Base-by-base conservation (phyloP, 2,888 invertebrate species). In the Rotaria sp. region DNA sequence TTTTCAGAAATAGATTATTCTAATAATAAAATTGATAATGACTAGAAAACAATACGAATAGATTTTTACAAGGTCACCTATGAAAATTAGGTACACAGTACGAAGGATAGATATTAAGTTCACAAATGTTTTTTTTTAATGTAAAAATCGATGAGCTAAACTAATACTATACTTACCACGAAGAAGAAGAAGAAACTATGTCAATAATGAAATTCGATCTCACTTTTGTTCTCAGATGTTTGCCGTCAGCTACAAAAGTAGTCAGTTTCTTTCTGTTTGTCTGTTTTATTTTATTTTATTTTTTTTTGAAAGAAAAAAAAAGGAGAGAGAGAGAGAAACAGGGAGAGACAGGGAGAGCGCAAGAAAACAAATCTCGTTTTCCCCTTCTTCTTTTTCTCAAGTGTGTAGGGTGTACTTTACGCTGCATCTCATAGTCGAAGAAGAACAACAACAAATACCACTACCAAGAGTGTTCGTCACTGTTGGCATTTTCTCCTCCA, bases 391-490 rank as follows among this genome's bases (percentile, higher is more conserved):
- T 67, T 38, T 67, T 21, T 67, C 67, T 67, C 38, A 67, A 67
- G 67, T 67, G 26, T 67, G 67, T 11, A 55, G 35, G 35, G 35
- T 67, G 30, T 35, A 67, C 67, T 67, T 67, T 35, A 67, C 15
- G 67, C 67, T 30, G 67, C 35, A 67, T 67, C 35, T 35, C 35
- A 35, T 67, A 35, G 67, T 30, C 67, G 67, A 67, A 67, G 35
- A 67, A 35, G 67, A 67, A 67, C 30, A 67, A 67, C 35, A 67
- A 67, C 67, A 67, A 67, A 67, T 67, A 67, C 67, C 67, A 38
- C 35, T 38, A 26, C 55, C 21, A 30, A n/a, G 18, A 67, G 35
- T 67, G 67, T 35, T 21, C 67, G 67, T 21, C 67, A 35, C 18
- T 30, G 67, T 21, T 35, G 35, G 35, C 30, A 5, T 67, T 67